phyloP scores from a whole-genome alignment of 2,113 vertebrate genomes.

The Phocoena sinus region DNA sequence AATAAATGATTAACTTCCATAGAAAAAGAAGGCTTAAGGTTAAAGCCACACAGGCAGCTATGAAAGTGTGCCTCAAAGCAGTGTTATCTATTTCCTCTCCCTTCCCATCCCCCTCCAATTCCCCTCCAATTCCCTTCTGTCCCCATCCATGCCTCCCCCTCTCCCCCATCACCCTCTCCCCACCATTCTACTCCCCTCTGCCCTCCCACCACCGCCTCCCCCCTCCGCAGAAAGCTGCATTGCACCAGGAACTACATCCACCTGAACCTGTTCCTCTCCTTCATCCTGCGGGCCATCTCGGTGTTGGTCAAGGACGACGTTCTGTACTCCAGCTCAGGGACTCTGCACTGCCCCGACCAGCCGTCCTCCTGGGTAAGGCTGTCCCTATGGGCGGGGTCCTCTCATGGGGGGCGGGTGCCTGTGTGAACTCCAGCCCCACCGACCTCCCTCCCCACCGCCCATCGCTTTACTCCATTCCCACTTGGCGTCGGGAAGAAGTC shows the following conservation, averaged over 20 bases:
- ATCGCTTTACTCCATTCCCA: too few species aligned
- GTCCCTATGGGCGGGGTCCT: too few species aligned
- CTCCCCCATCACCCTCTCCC: not conserved
- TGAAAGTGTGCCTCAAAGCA: conserved; percentile 11
- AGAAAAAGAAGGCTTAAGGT: not conserved
- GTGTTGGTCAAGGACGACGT: conserved; percentile 91
- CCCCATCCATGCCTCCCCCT: not conserved
- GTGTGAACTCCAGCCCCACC: not conserved
- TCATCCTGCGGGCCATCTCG: conserved; percentile 91
- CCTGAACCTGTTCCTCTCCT: conserved; percentile 94
- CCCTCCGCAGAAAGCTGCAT: conserved; percentile 86
- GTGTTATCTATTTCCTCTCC: not conserved
- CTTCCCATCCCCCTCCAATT: not conserved
- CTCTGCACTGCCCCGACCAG: conserved; percentile 79
- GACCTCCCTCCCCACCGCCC: accelerated
- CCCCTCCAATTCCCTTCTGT: not conserved
- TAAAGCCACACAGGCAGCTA: not conserved
- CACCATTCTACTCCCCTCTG: not conserved
- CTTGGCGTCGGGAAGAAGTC: too few species aligned
- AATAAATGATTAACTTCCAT: not conserved
- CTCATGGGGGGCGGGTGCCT: not conserved
- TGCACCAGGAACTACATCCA: conserved; percentile 96
- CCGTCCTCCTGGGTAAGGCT: conserved; percentile 82
- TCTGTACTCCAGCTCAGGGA: conserved; percentile 84
- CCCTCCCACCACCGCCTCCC: accelerated